Evolutionary conservation across 2,888 invertebrate genomes (phyloP).

Genomic region (Lingula anatina): DNA sequence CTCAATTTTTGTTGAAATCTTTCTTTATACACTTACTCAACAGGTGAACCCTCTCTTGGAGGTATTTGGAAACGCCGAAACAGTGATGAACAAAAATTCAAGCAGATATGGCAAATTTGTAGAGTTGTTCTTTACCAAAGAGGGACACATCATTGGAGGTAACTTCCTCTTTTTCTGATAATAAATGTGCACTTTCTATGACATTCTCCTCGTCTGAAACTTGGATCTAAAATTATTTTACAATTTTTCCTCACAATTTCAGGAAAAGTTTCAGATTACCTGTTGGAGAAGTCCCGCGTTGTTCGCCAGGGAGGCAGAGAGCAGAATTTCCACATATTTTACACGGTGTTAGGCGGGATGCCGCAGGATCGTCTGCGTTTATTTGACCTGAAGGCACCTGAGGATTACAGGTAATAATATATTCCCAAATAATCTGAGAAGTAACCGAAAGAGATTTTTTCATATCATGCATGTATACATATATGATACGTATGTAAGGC

Average conservation of each 20-base stretch:
- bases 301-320: slow-evolving; percentile 33
- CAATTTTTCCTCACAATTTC: no score
- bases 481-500: no score
- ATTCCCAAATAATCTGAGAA: not conserved
- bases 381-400: not conserved
- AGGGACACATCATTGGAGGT: slow-evolving; percentile 17
- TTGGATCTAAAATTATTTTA: no score
- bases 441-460: no score
- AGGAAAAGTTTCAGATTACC: slow-evolving; percentile 41
- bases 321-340: slow-evolving; percentile 47
- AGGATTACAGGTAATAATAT: not conserved
- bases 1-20: no score
- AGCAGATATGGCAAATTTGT: slow-evolving; percentile 23
- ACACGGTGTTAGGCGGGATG: slow-evolving; percentile 36
- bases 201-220: no score
- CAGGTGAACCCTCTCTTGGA: slow-evolving; percentile 30
- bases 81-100: slow-evolving; percentile 21
- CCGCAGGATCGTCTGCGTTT: slow-evolving; percentile 5
- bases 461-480: no score
- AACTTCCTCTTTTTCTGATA: no score
- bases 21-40: no score
- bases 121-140: slow-evolving; percentile 14
- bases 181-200: no score
- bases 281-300: slow-evolving; percentile 46
- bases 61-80: slow-evolving; percentile 24